phyloP scores from a whole-genome alignment of 1,140 invertebrate species.

The Neodiprion virginianus region DNA sequence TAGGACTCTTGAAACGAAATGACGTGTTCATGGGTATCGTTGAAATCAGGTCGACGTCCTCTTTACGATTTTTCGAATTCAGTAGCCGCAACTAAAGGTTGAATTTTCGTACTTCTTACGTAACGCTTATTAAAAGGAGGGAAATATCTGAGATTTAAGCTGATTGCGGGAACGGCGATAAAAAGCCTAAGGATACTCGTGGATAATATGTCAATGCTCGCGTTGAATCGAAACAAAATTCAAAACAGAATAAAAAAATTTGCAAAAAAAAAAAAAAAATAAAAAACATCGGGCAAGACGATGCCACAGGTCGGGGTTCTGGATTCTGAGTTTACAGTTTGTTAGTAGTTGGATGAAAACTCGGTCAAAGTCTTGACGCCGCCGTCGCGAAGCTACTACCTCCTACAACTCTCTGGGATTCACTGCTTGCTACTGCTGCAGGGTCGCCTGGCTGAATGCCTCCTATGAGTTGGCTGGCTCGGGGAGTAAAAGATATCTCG shows the following conservation, averaged over 20 bases:
- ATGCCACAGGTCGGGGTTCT: constrained; percentile 4
- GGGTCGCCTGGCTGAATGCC: constrained; percentile 27
- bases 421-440: constrained; percentile 30
- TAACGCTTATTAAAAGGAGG: neutral
- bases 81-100: too few relatives aligned
- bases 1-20: neutral
- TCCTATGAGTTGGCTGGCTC: neutral
- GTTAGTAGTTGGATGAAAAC: constrained; percentile 48
- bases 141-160: neutral
- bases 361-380: constrained; percentile 52
- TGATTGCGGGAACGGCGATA: too few relatives aligned
- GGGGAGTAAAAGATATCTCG: neutral
- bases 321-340: constrained; percentile 16
- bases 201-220: neutral
- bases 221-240: neutral
- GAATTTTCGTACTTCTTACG: too few relatives aligned
- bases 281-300: neutral
- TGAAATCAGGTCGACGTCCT: neutral
- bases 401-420: constrained; percentile 35
- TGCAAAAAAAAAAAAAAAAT: neutral
- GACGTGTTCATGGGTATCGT: neutral
- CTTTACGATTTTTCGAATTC: neutral
- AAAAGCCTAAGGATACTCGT: neutral
- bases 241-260: neutral
- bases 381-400: constrained; percentile 11